Conservation (phyloP, 1,140 invertebrate genomes). For the Temnothorax nylanderi region DNA sequence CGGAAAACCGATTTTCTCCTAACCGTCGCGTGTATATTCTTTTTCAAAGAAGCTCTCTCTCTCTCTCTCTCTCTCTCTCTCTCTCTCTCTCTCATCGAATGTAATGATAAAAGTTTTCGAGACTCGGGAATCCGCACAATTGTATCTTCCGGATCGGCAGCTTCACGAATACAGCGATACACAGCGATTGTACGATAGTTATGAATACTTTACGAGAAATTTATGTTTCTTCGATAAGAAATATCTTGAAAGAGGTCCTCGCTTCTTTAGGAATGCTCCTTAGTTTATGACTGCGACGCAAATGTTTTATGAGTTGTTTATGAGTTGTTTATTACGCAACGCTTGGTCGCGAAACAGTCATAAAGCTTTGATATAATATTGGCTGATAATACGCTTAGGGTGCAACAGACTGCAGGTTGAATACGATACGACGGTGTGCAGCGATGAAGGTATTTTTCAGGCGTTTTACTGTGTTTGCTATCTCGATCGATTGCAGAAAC, state of each 20-base stretch:
- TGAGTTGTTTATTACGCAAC: constrained; percentile 31
- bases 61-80: too few relatives aligned
- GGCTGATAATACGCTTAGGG: constrained; percentile 27
- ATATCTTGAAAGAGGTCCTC: constrained; percentile 12
- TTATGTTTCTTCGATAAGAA: constrained; percentile 20
- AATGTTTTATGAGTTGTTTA: constrained; percentile 24
- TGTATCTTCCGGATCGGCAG: too few relatives aligned
- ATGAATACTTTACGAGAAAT: constrained; percentile 5
- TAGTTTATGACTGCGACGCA: constrained; percentile 21
- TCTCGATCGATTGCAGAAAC: constrained; percentile 20
- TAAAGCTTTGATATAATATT: constrained; percentile 37
- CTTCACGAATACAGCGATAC: not conserved
- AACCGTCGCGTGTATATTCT: not conserved
- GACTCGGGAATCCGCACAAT: not conserved
- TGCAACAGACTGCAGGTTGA: not conserved
- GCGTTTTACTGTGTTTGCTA: constrained; percentile 17
- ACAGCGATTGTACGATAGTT: not conserved
- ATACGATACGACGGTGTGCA: not conserved
- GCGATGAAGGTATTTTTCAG: constrained; percentile 2
- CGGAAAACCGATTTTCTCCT: constrained; percentile 17
- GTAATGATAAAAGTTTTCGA: constrained; percentile 2
- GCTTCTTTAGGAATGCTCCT: constrained; percentile 14
- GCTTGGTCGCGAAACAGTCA: not conserved
- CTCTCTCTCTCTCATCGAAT: too few relatives aligned
- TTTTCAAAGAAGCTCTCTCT: not conserved